Percentiles rank a stretch among this genome's conserved stretches.
Conservation (phyloP, 2,113 vertebrate species). For the Triplophysa siluroides region DNA sequence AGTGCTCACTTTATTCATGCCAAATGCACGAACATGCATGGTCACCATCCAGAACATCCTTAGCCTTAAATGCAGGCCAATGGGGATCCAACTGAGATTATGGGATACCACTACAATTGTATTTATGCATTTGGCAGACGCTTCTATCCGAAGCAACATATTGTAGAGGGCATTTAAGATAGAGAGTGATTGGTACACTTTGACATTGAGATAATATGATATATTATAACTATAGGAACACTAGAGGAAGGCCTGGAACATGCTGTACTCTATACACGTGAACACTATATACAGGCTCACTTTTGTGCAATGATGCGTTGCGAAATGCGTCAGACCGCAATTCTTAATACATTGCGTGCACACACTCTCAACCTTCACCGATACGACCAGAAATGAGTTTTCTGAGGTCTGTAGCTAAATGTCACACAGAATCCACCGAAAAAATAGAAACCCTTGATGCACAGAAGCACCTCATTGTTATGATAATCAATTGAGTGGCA, state of each 20-base stretch:
- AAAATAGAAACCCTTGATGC: conserved; percentile 1
- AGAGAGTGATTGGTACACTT: too few relatives aligned
- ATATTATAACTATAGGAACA: not conserved
- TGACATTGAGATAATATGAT: too few relatives aligned
- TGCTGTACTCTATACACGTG: too few relatives aligned
- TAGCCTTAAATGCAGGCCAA: not conserved
- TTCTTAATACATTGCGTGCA: not conserved
- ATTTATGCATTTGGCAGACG: too few relatives aligned
- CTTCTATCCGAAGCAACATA: too few relatives aligned
- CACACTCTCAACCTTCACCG: too few relatives aligned
- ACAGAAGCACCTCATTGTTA: conserved; percentile 4
- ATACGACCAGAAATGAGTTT: not conserved
- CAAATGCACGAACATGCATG: not conserved
- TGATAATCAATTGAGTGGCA: conserved; percentile 17
- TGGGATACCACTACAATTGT: too few relatives aligned
- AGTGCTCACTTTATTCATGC: conserved; percentile 3
- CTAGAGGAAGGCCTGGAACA: not conserved
- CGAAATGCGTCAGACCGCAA: not conserved
- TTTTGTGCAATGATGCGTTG: not conserved
- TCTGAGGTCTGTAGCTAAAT: not conserved
- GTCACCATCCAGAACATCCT: not conserved
- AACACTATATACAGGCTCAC: too few relatives aligned
- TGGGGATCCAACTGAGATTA: not conserved
- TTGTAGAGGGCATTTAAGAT: too few relatives aligned
- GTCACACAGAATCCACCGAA: not conserved